Evolutionary conservation across 2,797 vertebrate species (phyloP), one percentile per base, ranked within the genome.

Genomic region (Crypturellus tataupa): DNA sequence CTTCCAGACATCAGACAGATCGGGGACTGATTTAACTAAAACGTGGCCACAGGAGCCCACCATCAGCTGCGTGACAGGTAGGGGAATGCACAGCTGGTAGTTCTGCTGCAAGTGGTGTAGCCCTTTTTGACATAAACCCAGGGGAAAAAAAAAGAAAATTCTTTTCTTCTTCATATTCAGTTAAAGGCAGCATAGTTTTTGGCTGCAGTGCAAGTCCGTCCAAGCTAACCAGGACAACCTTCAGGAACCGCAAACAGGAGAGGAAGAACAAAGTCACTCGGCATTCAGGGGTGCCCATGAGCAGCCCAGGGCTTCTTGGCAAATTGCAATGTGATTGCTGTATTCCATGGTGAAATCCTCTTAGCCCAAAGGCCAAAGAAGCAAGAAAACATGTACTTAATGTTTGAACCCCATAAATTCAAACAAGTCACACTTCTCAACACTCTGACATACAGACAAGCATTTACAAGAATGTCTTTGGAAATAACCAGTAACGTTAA

Each of bases 1-100:
- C 4, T 39, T 77, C 9, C 60, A 29, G 33, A 31, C 62, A n/a
- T 51, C 56, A 77, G 18, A 9, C 6, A 44, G 37, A 19, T 4
- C 81, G 35, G 3, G 9, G 29, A 9, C 44, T 24, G n/a, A 47
- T 75, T 58, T 20, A 46, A 4, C 0, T 1, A 24, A 29, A 19
- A 5, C 1, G 46, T 55, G 39, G 23, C 47, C 60, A 27, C 29
- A 6, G 0, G 2, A 65, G 20, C 35, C 39, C 37, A 6, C 0
- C 1, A 27, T 39, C 33, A 64, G 49, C 21, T 27, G 23, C 21
- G 63, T 44, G 37, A 24, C 12, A 19, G 46, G 8, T 18, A 21
- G 53, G 23, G 12, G 3, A 7, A 27, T 7, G 42, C 7, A 18
- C 9, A 68, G 25, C 0, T 60, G 21, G 12, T 6, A 12, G 65